phyloP scores from a whole-genome alignment of 1,140 invertebrate genomes.

The Parasteatoda tepidariorum region DNA sequence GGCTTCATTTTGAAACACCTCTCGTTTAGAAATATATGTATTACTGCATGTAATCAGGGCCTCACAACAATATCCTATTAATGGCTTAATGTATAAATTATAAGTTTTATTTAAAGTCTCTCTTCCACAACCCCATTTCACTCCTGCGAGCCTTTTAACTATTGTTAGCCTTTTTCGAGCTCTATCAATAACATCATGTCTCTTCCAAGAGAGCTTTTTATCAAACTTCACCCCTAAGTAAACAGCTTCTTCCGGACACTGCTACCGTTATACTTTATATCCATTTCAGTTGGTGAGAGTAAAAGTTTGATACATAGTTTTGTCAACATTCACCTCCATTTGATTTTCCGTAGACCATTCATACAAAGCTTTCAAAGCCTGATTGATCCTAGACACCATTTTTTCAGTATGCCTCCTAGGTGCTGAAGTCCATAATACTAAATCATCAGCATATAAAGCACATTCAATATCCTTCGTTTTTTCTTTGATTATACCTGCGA shows the following conservation, averaged over 20 bases:
- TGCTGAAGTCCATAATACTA: background rate
- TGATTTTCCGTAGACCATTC: conserved; percentile 1
- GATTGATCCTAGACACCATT: background rate
- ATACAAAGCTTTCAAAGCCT: background rate
- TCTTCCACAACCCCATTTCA: no score
- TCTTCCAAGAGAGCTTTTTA: no score
- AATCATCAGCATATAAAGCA: background rate
- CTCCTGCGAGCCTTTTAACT: no score
- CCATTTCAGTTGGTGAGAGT: background rate
- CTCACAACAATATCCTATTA: no score
- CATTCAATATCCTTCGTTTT: background rate
- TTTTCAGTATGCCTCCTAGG: background rate
- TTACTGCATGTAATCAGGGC: no score
- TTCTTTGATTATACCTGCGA: background rate
- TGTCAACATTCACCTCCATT: background rate
- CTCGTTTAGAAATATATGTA: background rate
- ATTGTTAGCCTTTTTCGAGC: no score
- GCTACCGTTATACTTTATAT: no score
- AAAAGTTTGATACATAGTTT: background rate
- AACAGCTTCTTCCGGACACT: no score
- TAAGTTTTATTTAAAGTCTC: no score
- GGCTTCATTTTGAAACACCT: no score
- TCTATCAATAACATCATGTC: no score
- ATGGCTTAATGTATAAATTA: background rate
- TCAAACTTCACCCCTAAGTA: no score